Percentiles rank a stretch among this genome's conserved stretches.
These are phyloP conservation scores for Lissonota sp. DNA, from an alignment of 2,888 invertebrate genomes.

Conservation along the genomic window DNA sequence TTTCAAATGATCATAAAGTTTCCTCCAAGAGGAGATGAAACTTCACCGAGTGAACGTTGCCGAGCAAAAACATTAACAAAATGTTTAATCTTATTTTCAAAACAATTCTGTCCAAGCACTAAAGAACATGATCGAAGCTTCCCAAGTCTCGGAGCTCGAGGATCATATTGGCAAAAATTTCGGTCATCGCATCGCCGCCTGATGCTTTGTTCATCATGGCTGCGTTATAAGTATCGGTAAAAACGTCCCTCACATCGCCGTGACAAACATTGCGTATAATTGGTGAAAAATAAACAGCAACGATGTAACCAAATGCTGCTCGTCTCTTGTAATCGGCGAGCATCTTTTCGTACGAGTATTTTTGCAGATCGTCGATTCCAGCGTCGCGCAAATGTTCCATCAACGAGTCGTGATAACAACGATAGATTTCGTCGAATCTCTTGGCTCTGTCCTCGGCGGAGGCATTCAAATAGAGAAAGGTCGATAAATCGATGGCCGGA, in stretches of 20 bases:
- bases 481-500: conserved; percentile 77
- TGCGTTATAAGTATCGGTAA: background rate
- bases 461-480: conserved; percentile 72
- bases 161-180: conserved; percentile 75
- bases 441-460: conserved; percentile 44
- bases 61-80: too few species aligned
- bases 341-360: conserved; percentile 73
- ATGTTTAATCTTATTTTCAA: too few species aligned
- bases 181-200: conserved; percentile 73
- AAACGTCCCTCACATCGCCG: rapidly evolving
- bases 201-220: rapidly evolving
- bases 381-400: conserved; percentile 66
- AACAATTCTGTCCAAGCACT: background rate
- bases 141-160: conserved; percentile 73
- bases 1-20: too few species aligned
- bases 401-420: conserved; percentile 74
- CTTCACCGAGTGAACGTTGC: too few species aligned
- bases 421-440: conserved; percentile 68
- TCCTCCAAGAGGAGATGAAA: too few species aligned
- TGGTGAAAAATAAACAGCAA: conserved; percentile 70
- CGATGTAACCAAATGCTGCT: conserved; percentile 73
- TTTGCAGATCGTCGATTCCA: conserved; percentile 65
- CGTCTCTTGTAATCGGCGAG: conserved; percentile 72
- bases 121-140: conserved; percentile 66
- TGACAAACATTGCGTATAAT: conserved; percentile 40